A percentile compares a stretch with the other conserved stretches of the same genome.
phyloP scores from a whole-genome alignment of 2,113 vertebrate genomes.

The Ochotona princeps region DNA sequence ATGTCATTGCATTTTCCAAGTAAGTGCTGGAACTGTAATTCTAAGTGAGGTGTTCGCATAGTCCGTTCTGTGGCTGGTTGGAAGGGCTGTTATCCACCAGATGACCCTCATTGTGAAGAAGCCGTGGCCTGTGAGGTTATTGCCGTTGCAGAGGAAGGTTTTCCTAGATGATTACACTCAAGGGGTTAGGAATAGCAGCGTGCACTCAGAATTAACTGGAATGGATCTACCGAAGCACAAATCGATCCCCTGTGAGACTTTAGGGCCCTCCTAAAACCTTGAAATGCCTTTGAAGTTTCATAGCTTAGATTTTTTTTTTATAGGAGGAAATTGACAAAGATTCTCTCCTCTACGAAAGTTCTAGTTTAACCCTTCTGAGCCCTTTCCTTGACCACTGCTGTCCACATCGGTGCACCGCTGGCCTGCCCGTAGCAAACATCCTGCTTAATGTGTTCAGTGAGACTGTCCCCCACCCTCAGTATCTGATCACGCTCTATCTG shows the following conservation, averaged over 20 bases:
- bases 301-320: background rate
- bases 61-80: slow-evolving; percentile 42
- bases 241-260: background rate
- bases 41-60: slow-evolving; percentile 53
- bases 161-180: background rate
- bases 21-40: background rate
- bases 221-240: background rate
- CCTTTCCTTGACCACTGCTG: background rate
- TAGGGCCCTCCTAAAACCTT: background rate
- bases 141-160: background rate
- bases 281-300: background rate
- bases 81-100: slow-evolving; percentile 28
- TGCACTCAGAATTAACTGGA: background rate
- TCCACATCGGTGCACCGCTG: background rate
- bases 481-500: background rate
- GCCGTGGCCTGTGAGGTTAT: background rate
- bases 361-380: background rate
- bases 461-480: background rate
- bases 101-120: slow-evolving; percentile 20
- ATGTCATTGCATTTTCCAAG: background rate
- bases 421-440: background rate
- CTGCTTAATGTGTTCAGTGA: background rate
- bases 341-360: background rate
- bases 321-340: background rate
- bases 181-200: background rate